Conservation (phyloP, 2,797 vertebrate species). For the Scarus forsteni region DNA sequence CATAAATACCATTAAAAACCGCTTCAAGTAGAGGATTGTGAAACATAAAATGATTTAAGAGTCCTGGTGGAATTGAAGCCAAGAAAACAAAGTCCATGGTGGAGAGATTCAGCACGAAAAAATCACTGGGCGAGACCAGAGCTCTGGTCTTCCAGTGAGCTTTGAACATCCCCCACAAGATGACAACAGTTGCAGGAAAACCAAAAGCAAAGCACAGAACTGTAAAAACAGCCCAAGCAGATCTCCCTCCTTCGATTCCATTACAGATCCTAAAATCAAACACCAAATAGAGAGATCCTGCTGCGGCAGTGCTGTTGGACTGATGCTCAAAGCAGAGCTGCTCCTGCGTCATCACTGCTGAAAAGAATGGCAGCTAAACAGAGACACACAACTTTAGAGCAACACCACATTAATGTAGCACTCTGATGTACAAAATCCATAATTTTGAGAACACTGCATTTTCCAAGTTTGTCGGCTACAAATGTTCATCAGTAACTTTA, state of each 20-base stretch:
- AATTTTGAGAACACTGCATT: neutral
- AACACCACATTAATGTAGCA: neutral
- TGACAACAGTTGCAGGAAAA: slow-evolving; percentile 53
- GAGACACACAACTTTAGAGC: neutral
- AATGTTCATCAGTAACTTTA: slow-evolving; percentile 1
- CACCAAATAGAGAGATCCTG: rapidly evolving
- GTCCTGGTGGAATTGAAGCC: slow-evolving; percentile 21
- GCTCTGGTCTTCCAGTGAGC: slow-evolving; percentile 14
- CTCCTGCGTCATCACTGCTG: slow-evolving; percentile 5
- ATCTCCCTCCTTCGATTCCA: rapidly evolving
- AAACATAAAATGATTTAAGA: slow-evolving; percentile 35
- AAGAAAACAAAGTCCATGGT: slow-evolving; percentile 66
- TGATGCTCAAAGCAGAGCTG: neutral
- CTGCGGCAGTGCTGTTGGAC: slow-evolving; percentile 24
- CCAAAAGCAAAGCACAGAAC: slow-evolving; percentile 41
- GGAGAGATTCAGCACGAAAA: slow-evolving; percentile 70
- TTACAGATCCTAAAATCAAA: neutral
- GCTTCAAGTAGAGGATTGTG: neutral
- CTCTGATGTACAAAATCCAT: neutral
- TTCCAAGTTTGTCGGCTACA: neutral
- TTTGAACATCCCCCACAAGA: slow-evolving; percentile 63
- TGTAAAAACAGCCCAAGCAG: slow-evolving; percentile 1
- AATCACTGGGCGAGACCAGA: slow-evolving; percentile 39
- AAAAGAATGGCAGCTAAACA: neutral
- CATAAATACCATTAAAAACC: rapidly evolving